phyloP scores from a whole-genome alignment of 64 coral and sea anemone genomes.

The Hydrozoanthus tunicans region DNA sequence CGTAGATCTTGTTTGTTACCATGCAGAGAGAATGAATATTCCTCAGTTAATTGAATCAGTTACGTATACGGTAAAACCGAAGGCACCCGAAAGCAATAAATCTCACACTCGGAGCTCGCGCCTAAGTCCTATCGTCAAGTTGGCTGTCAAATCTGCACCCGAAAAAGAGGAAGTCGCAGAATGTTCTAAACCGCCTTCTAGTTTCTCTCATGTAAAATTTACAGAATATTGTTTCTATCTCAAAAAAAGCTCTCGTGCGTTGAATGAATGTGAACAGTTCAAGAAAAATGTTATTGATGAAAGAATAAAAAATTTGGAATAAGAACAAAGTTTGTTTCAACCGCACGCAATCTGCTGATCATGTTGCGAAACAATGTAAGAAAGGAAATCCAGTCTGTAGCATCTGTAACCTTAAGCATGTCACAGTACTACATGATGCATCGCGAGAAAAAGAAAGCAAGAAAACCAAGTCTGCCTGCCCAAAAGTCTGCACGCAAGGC shows the following conservation, averaged over 20 bases:
- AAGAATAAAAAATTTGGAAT: slow-evolving; percentile 55
- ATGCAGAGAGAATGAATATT: slow-evolving; percentile 66
- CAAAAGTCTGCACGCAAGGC: slow-evolving; percentile 48
- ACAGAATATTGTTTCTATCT: slow-evolving; percentile 70
- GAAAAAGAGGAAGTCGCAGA: not conserved
- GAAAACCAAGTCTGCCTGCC: slow-evolving; percentile 22
- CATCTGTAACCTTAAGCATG: slow-evolving; percentile 59
- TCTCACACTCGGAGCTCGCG: not conserved
- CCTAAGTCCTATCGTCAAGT: not conserved
- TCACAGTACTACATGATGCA: slow-evolving; percentile 54
- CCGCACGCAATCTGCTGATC: slow-evolving; percentile 52
- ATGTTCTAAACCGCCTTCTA: slow-evolving; percentile 6
- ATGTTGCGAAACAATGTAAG: slow-evolving; percentile 20
- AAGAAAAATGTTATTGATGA: slow-evolving; percentile 46
- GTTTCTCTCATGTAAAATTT: not conserved
- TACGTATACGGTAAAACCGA: not conserved
- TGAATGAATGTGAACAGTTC: slow-evolving; percentile 63
- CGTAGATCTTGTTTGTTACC: slow-evolving; percentile 48
- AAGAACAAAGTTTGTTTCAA: slow-evolving; percentile 62
- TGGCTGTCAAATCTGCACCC: not conserved
- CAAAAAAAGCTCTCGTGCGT: slow-evolving; percentile 44
- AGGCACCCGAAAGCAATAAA: not conserved
- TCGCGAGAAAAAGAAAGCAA: slow-evolving; percentile 10
- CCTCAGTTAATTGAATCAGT: slow-evolving; percentile 1
- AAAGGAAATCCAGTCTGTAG: slow-evolving; percentile 35